Evolutionary conservation across 1,140 invertebrate genomes (phyloP), one percentile per base, ranked within the genome.

Genomic region (Zaprionus nigranus): DNA sequence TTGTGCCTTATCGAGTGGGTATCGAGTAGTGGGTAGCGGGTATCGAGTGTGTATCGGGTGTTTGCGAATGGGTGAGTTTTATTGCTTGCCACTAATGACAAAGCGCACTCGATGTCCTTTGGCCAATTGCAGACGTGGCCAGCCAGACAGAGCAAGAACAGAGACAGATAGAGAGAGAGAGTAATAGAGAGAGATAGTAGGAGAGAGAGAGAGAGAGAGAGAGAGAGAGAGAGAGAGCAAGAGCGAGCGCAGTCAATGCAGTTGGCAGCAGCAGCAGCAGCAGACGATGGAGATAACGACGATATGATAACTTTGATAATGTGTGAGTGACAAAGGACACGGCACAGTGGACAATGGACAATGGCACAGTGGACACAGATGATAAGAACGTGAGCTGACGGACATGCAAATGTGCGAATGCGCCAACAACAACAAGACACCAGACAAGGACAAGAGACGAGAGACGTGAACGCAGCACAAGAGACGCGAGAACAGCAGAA

Each of bases 211-310:
- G 20, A 54, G 20, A 26, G 11, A 28, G 51, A 13, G 20, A n/a
- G 20, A 53, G 22, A 5, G 9, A 53, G 51, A 28, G 20, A 54
- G 20, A 26, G 11, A 28, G 51, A 13, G 20, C 6, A n/a, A 28
- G 51, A 51, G 5, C 13, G 22, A n/a, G 26, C n/a, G 62, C 60
- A 62, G 22, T n/a, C 9, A 28, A 24, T 5, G 40, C 15, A 15
- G 60, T 60, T 51, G 61, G 70, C 69, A 46, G 54, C 69, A 81
- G 57, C 66, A 72, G 66, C 76, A 72, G 66, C 76, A 49, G 63
- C 61, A 77, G 61, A 36, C 24, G 28, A 20, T 58, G 54, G 30
- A 38, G 56, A 51, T 67, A 38, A 30, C 43, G 57, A 61, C 22
- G 20, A 36, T 20, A 54, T 38, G 22, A 53, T 57, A 30, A 56